Evolutionary conservation across 2,797 vertebrate species (phyloP).

Genomic region (Manis crassicaudata): DNA sequence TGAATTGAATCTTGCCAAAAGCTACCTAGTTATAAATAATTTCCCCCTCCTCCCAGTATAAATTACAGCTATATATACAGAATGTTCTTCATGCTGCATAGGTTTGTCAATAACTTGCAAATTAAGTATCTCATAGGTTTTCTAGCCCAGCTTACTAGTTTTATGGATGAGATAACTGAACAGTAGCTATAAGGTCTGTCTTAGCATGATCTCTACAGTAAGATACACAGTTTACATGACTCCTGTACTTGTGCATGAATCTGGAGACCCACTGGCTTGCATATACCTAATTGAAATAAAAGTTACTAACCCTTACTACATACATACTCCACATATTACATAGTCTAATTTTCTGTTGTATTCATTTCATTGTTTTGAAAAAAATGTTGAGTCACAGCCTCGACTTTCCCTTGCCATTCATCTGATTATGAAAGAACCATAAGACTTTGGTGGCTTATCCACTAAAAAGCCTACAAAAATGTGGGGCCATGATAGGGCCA

Average conservation of each 20-base stretch:
- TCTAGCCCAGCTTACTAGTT: not conserved
- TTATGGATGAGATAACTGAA: not conserved
- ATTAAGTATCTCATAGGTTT: not conserved
- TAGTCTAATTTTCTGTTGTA: not conserved
- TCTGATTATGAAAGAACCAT: not conserved
- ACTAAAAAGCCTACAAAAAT: not conserved
- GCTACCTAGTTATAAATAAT: not conserved
- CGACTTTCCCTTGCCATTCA: not conserved
- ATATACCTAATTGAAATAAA: not conserved
- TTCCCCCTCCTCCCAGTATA: not conserved
- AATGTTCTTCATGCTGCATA: not conserved
- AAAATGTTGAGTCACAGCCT: not conserved
- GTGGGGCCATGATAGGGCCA: not conserved
- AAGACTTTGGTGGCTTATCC: not conserved
- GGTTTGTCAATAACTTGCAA: not conserved
- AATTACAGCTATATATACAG: not conserved
- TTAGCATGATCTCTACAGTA: not conserved
- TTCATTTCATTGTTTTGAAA: not conserved
- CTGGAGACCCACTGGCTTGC: not conserved
- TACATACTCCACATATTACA: not conserved
- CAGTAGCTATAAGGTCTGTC: not conserved
- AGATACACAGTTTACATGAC: not conserved
- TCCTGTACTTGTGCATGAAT: not conserved
- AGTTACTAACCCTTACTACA: not conserved
- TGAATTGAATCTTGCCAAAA: not conserved